Conservation (phyloP, 1,140 invertebrate genomes). For the Parasteatoda tepidariorum region DNA sequence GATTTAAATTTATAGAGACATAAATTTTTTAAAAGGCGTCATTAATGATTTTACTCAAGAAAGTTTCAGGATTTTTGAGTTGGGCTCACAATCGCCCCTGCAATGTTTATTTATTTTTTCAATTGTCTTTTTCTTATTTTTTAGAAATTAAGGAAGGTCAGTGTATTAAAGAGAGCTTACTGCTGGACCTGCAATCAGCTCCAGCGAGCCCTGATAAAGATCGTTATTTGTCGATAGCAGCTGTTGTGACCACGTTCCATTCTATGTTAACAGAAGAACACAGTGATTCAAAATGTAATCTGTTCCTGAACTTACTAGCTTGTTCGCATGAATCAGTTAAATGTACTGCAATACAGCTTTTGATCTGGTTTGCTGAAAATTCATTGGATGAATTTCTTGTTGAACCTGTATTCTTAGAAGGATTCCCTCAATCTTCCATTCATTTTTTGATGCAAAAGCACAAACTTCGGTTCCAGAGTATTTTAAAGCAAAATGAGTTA, state of each 20-base stretch:
- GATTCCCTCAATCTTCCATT: not conserved
- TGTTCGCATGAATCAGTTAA: conserved; percentile 2
- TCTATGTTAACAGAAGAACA: not conserved
- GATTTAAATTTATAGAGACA: too few species aligned
- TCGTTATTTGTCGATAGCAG: conserved; percentile 4
- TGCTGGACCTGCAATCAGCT: not conserved
- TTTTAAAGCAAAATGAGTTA: not conserved
- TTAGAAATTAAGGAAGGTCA: not conserved
- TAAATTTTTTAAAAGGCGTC: too few species aligned
- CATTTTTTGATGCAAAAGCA: not conserved
- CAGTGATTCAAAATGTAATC: not conserved
- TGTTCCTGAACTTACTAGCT: not conserved
- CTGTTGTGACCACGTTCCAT: not conserved
- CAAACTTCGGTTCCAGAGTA: not conserved
- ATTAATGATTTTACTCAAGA: too few species aligned
- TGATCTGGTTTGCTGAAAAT: not conserved
- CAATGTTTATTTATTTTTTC: not conserved
- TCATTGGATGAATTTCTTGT: not conserved
- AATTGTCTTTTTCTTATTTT: not conserved
- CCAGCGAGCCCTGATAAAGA: not conserved
- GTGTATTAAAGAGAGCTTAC: not conserved
- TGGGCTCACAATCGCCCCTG: too few species aligned
- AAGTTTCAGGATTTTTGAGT: too few species aligned
- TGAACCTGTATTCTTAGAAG: not conserved
- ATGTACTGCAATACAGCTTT: not conserved